Evolutionary conservation across 2,113 vertebrate species (phyloP), one percentile per base, ranked within the genome.

Genomic region (Nipponia nippon): DNA sequence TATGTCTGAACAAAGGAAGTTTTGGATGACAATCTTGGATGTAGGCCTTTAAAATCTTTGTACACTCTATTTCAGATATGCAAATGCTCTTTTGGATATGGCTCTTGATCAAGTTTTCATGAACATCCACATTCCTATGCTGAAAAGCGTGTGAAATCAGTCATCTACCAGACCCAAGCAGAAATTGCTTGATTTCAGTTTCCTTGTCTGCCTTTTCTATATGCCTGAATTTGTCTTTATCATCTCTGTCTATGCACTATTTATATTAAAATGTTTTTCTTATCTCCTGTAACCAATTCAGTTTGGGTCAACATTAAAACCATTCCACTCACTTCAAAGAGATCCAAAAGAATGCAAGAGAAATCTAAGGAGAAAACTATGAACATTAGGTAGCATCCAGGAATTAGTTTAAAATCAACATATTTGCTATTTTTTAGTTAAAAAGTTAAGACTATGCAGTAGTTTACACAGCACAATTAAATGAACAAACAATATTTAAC

Each of bases 31-130:
- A 94, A 19, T 94, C 92, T 94, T 92, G 93, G 90, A 94, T 73
- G 82, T 30, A 58, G 93, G 97, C 90, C 92, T 93, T 94, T 66
- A 95, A 93, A 97, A 97, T 97, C 92, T 93, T 94, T 73, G 87
- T 91, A 25, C 87, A 93, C 93, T 85, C 81, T 83, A 84, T 93
- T 95, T 97, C 70, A 97, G 94, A 96, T 95, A 96, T 94, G 94
- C 93, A 95, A 97, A 94, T 97, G 85, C 19, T 86, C 71, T 69
- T 96, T 95, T 53, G 81, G 95, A 86, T 94, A 86, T 95, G 95
- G 84, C 78, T 95, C 94, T 95, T 97, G 93, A 95, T 97, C 93
- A 96, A 95, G 87, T 96, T 97, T 97, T 97, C 78, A 91, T 91
- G 87, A 97, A 88, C 82, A 96, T 94, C 84, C 87, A 75, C 91